Evolutionary conservation across 2,888 invertebrate species (phyloP).

Genomic region (Myathropa florea): DNA sequence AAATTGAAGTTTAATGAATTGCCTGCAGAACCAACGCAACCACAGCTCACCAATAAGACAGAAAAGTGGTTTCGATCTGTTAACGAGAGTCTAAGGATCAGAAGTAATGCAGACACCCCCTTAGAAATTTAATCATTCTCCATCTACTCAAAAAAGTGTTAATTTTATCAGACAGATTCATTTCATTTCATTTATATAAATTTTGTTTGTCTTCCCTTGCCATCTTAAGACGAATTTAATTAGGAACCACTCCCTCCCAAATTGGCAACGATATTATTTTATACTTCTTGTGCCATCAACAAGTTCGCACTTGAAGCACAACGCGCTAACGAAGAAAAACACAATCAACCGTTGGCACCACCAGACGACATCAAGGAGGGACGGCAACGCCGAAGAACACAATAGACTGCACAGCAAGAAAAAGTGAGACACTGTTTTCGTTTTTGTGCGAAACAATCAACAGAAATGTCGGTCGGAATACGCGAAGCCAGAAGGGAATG

Average conservation of each 20-base stretch:
- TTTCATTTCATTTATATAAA: slow-evolving; percentile 34
- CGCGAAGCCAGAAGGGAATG: background rate
- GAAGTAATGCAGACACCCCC: too few species aligned
- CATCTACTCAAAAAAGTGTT: too few species aligned
- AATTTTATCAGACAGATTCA: background rate
- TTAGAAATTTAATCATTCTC: too few species aligned
- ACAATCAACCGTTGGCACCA: background rate
- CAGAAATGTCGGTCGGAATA: slow-evolving; percentile 51
- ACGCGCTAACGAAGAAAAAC: slow-evolving; percentile 35
- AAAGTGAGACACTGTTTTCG: slow-evolving; percentile 26
- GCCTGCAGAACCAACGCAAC: too few species aligned
- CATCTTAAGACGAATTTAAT: slow-evolving; percentile 57
- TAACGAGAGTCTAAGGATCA: too few species aligned
- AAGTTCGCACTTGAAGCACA: slow-evolving; percentile 24
- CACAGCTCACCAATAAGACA: too few species aligned
- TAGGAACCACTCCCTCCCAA: slow-evolving; percentile 29
- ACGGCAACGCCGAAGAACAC: background rate
- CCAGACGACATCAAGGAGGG: background rate
- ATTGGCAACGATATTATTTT: slow-evolving; percentile 27
- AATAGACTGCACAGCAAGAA: background rate
- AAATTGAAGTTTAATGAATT: too few species aligned
- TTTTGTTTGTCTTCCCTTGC: slow-evolving; percentile 20
- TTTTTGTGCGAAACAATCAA: slow-evolving; percentile 66
- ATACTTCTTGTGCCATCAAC: slow-evolving; percentile 32
- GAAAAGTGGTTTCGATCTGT: too few species aligned